Evolutionary conservation across 2,888 invertebrate species (phyloP), one percentile per base, ranked within the genome.

Genomic region (Lasioglossum villosulum): DNA sequence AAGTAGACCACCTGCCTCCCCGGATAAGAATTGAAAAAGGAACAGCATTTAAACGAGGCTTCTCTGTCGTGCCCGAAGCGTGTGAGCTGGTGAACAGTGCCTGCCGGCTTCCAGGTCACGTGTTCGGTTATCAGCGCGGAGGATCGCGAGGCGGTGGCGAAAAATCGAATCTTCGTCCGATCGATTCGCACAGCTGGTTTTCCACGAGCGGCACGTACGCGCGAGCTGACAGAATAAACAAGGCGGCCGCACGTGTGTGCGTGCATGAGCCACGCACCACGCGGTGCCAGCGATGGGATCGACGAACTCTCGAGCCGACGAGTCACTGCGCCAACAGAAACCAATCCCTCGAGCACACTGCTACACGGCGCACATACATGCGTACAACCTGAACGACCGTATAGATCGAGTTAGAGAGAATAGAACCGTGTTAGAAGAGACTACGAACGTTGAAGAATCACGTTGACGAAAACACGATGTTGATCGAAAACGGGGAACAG

Each of bases 171-270:
- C 83, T 56, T 71, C 80, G 80, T 30, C 75, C 85, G 87, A 90
- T 90, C 90, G 90, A 91, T 90, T 86, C 84, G 91, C 84, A 87
- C 90, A 90, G 90, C 90, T 90, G 90, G 90, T 90, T 90, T 87
- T 87, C 84, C 83, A 84, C 87, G 72, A 37, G 75, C 71, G n/a
- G 77, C 45, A 56, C 39, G 72, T 70, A 78, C 59, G 75, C 82
- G 82, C 77, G 70, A 76, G 48, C 76, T 56, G 75, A 73, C 76
- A 71, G 77, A 78, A 78, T 83, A 76, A 86, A 75, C 84, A 78
- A 82, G 73, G 70, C 48, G 63, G 52, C 0, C 23, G 16, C 76
- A 70, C 76, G 52, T 34, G 45, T 42, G 66, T 42, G 63, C 59
- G 77, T 75, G 79, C 77, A 63, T 63, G 82, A 68, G 48, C 74